These are phyloP conservation scores for Aurelia coerulea DNA, from an alignment of 30 jellyfish, hydroid and myxozoan species.

Conservation along the genomic window DNA sequence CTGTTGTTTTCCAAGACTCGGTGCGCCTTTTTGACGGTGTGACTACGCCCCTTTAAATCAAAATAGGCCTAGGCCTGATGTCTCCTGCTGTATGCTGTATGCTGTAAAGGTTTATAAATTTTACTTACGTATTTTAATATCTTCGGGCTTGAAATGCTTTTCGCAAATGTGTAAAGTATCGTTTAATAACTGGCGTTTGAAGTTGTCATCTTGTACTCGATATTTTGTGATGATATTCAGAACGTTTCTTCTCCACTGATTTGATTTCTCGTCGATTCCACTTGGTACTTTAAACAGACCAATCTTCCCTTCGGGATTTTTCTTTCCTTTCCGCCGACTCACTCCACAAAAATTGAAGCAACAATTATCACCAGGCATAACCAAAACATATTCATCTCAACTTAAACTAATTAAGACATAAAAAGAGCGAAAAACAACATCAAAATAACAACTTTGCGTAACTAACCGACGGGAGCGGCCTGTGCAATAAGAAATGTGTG, in stretches of 20 bases:
- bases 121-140: background rate
- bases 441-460: no score
- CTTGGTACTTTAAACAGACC: constrained; percentile 14
- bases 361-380: constrained; percentile 46
- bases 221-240: constrained; percentile 23
- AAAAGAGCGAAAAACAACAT: no score
- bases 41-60: no score
- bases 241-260: constrained; percentile 4
- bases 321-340: constrained; percentile 8
- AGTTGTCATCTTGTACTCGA: constrained; percentile 26
- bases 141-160: constrained; percentile 11
- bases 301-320: background rate
- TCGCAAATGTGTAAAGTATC: constrained; percentile 17
- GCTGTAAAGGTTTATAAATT: no score
- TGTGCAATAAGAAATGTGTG: background rate
- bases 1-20: no score
- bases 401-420: no score
- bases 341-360: constrained; percentile 41
- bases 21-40: no score
- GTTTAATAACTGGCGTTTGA: constrained; percentile 8
- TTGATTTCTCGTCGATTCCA: constrained; percentile 14
- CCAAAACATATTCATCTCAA: background rate
- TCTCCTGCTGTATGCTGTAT: no score
- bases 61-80: no score
- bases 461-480: no score